These are phyloP conservation scores for Aproaerema taeniolella DNA, from an alignment of 2,888 invertebrate genomes.

Conservation along the genomic window DNA sequence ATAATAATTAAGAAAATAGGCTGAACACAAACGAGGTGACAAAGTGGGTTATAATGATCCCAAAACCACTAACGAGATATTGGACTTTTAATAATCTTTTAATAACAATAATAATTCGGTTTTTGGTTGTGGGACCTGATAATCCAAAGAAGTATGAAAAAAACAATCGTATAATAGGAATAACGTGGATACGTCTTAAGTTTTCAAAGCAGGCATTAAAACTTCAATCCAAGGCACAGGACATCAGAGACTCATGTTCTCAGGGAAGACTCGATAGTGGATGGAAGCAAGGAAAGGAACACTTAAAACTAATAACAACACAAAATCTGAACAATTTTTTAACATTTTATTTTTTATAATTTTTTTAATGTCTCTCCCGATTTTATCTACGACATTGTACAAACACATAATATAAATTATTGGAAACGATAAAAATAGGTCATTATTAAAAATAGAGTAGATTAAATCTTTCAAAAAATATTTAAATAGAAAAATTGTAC, in stretches of 20 bases:
- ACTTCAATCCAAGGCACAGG: slow-evolving; percentile 48
- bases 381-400: slow-evolving; percentile 70
- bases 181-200: too few relatives aligned
- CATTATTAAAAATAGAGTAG: slow-evolving; percentile 73
- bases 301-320: slow-evolving; percentile 45
- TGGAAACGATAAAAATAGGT: slow-evolving; percentile 74
- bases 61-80: too few relatives aligned
- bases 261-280: slow-evolving; percentile 50
- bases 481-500: slow-evolving; percentile 73
- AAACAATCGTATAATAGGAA: neutral
- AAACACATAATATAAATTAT: slow-evolving; percentile 75
- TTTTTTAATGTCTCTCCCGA: slow-evolving; percentile 70
- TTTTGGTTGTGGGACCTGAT: too few relatives aligned
- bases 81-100: too few relatives aligned
- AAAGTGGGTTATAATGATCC: too few relatives aligned
- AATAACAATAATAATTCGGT: too few relatives aligned
- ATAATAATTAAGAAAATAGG: neutral
- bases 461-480: slow-evolving; percentile 73
- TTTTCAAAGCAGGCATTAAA: slow-evolving; percentile 27
- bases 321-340: slow-evolving; percentile 63
- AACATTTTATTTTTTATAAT: slow-evolving; percentile 72
- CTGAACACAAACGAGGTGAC: slow-evolving; percentile 4
- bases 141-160: too few relatives aligned
- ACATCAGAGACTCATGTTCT: slow-evolving; percentile 50
- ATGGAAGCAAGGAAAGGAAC: slow-evolving; percentile 43